These are phyloP conservation scores for Drosophila virilis DNA, from an alignment of 1,140 invertebrate genomes.

Conservation along the genomic window DNA sequence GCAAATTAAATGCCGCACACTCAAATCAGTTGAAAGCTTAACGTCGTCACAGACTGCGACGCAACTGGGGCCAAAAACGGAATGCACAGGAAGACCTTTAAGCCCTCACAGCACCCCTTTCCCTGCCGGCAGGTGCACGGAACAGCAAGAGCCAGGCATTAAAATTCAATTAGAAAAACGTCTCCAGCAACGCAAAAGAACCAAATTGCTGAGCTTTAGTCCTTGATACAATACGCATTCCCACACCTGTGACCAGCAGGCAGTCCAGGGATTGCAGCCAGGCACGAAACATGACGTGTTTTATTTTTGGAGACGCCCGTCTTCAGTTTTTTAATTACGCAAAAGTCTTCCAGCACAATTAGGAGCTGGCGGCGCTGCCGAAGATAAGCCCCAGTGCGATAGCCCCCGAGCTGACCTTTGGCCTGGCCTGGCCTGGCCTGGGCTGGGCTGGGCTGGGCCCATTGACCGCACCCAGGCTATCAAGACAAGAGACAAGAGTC, in stretches of 20 bases:
- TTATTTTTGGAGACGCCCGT: constrained; percentile 11
- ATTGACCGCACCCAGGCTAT: constrained; percentile 65
- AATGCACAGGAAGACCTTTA: constrained; percentile 14
- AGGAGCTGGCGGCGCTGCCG: neutral
- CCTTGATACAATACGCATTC: constrained; percentile 25
- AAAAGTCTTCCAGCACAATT: constrained; percentile 55
- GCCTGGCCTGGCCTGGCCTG: constrained; percentile 8
- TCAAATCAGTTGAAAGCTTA: constrained; percentile 47
- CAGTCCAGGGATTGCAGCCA: constrained; percentile 48
- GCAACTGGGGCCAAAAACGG: neutral
- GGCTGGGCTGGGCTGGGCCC: constrained; percentile 8
- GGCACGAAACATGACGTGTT: constrained; percentile 65
- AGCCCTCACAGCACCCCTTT: neutral
- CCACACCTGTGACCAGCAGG: constrained; percentile 22
- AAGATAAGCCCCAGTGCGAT: constrained; percentile 56
- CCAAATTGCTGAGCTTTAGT: constrained; percentile 24
- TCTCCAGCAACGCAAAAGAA: constrained; percentile 23
- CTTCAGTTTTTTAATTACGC: constrained; percentile 68
- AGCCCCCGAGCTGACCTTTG: constrained; percentile 32
- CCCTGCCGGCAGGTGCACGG: neutral
- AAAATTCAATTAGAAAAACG: constrained; percentile 75
- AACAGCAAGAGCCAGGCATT: constrained; percentile 41
- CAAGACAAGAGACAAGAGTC: constrained; percentile 21
- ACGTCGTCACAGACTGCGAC: constrained; percentile 26
- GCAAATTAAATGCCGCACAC: constrained; percentile 34